phyloP scores from a whole-genome alignment of 2,113 vertebrate species.

The Nerophis lumbriciformis region DNA sequence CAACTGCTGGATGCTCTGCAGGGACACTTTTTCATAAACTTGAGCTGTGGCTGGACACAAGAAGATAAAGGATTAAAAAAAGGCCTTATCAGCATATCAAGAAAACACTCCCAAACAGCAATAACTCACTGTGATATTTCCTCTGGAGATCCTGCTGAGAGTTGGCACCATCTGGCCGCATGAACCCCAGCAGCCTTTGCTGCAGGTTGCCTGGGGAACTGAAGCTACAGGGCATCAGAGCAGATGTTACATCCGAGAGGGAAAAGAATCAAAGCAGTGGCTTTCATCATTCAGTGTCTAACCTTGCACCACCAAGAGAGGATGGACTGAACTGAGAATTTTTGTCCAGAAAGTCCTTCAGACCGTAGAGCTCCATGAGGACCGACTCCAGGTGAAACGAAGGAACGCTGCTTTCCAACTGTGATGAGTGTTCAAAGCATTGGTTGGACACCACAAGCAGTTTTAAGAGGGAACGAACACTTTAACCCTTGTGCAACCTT shows the following conservation, averaged over 20 bases:
- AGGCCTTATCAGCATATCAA: not conserved
- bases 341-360: constrained; percentile 91
- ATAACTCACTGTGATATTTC: constrained; percentile 84
- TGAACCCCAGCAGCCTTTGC: constrained; percentile 85
- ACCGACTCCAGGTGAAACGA: constrained; percentile 78
- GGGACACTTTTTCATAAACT: constrained; percentile 84
- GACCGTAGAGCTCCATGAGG: constrained; percentile 80
- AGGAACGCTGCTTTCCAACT: constrained; percentile 89
- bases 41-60: constrained; percentile 83
- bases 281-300: constrained; percentile 17
- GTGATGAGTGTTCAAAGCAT: constrained; percentile 15
- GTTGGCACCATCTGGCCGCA: constrained; percentile 84
- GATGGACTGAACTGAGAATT: constrained; percentile 91
- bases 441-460: not conserved
- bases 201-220: constrained; percentile 84
- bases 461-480: not conserved
- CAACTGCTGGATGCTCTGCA: constrained; percentile 90
- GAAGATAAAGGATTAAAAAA: not conserved
- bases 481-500: not conserved
- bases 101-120: not conserved
- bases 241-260: constrained; percentile 26
- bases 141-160: constrained; percentile 94
- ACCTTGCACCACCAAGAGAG: constrained; percentile 84
- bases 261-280: not conserved
- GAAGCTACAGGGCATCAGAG: constrained; percentile 62